phyloP scores from a whole-genome alignment of 2,797 vertebrate genomes.

The Gymnopithys bicolor region DNA sequence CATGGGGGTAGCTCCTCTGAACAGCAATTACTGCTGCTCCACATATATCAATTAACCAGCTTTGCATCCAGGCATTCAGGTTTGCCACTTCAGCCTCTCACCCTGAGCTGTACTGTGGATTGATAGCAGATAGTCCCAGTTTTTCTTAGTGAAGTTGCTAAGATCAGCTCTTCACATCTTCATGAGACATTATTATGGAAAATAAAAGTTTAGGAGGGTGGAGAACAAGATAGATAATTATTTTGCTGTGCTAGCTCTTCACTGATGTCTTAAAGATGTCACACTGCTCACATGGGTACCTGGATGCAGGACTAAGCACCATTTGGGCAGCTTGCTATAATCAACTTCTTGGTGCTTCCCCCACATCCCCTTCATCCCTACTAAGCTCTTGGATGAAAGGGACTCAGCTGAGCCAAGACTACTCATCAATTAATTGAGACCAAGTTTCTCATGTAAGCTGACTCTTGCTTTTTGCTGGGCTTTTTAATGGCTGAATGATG shows the following conservation, averaged over 20 bases:
- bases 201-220: background rate
- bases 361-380: background rate
- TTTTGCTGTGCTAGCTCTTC: background rate
- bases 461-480: background rate
- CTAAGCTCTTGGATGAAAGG: background rate
- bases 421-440: background rate
- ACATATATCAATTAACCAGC: rapidly evolving
- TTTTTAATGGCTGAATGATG: background rate
- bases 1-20: background rate
- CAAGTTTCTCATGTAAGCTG: background rate
- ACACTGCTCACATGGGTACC: background rate
- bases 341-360: background rate
- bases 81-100: background rate
- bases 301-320: background rate
- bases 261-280: background rate
- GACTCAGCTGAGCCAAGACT: background rate
- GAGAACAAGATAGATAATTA: background rate
- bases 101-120: background rate
- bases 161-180: background rate
- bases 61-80: background rate
- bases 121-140: background rate
- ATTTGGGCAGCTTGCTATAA: background rate
- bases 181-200: background rate
- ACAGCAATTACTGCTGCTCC: background rate
- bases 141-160: rapidly evolving